Base-by-base conservation (phyloP, 2,113 vertebrate species). In the Centropus bengalensis region DNA sequence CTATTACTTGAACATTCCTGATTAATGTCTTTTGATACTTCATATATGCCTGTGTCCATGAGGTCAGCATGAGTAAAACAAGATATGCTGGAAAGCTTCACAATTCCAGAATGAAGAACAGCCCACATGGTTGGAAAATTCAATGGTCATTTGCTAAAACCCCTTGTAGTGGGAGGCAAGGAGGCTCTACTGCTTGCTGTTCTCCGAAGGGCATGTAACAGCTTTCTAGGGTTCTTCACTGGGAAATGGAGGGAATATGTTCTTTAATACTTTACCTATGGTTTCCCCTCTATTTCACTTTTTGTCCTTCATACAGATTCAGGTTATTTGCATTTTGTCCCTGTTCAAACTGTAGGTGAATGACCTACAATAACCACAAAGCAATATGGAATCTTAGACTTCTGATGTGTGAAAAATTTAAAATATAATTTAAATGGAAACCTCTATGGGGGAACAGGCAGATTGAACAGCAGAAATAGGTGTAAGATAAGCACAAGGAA, bases 91-190 rank as follows among this genome's bases (percentile, higher is more conserved):
- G 44, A 86, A 80, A 80, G 8, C 8, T 45, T 88, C 44, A 64
- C 17, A 9, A 1, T 38, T 80, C 4, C 28, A 56, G 36, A 89
- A 77, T 40, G 49, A 30, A 59, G 15, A 68, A 45, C 26, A 28
- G 2, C 5, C 4, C 5, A 32, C 0, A 0, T 15, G 17, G 6
- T 1, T 80, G 38, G 17, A 82, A 92, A 68, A 76, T 30, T 42
- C 8, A 36, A 14, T 38, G 8, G 1, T 7, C 60, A 58, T 79
- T 70, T n/a, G 12, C 19, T 51, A 58, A 90, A 66, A 27, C 9
- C 12, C 1, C 1, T 62, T 54, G 82, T 9, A n/a, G 16, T 42
- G 19, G 14, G 8, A 80, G n/a, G 30, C 70, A 70, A 67, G 8
- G 14, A 82, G 14, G 12, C 16, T 36, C 2, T 4, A 4, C 4